Evolutionary conservation across 2,888 invertebrate species (phyloP).

Genomic region (Aquatica leii): DNA sequence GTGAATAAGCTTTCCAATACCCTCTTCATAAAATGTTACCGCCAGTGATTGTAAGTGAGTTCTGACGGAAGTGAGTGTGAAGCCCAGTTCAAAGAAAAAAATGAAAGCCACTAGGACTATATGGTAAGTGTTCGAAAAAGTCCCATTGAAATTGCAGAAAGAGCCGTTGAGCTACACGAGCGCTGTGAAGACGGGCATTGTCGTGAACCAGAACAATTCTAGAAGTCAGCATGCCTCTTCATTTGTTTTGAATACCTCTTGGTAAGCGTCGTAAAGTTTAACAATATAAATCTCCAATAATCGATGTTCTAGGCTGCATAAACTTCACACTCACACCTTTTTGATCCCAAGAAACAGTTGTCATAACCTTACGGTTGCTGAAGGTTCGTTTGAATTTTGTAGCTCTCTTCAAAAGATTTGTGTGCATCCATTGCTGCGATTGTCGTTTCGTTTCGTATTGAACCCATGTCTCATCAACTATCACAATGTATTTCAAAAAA

Average conservation of each 20-base stretch:
- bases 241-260: not conserved
- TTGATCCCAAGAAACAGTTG: not conserved
- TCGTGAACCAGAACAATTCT: too few species aligned
- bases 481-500: too few species aligned
- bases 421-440: too few species aligned
- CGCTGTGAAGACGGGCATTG: too few species aligned
- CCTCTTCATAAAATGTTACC: conserved; percentile 4
- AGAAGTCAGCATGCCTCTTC: too few species aligned
- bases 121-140: not conserved
- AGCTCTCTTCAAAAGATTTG: not conserved
- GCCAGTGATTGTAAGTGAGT: not conserved
- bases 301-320: not conserved
- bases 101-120: not conserved
- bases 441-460: not conserved
- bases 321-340: not conserved
- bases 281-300: not conserved
- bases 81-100: not conserved
- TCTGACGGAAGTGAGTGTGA: not conserved
- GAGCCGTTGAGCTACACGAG: too few species aligned
- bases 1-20: conserved; percentile 9
- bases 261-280: not conserved
- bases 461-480: not conserved
- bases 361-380: too few species aligned
- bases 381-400: not conserved
- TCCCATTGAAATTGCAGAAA: not conserved